Conservation (phyloP, 2,888 invertebrate genomes). For the Tiliacea citrago region DNA sequence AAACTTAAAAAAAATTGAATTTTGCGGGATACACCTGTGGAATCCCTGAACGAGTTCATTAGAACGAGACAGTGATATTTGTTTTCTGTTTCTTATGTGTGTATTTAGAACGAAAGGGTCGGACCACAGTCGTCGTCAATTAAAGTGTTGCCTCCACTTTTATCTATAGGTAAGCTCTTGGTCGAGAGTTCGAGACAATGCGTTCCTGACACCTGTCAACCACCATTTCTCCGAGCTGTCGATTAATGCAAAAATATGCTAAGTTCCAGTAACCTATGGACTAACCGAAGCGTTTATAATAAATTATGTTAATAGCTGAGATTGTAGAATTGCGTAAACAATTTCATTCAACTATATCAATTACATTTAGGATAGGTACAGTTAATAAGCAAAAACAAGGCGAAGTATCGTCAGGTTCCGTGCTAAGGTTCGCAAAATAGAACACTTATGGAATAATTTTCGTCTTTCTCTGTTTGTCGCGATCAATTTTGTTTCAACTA, state of each 20-base stretch:
- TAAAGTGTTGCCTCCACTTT: too few species aligned
- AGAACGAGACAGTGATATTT: too few species aligned
- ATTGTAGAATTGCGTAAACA: conserved; percentile 5
- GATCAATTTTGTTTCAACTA: background rate
- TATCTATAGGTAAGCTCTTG: too few species aligned
- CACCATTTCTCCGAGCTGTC: too few species aligned
- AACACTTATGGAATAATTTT: background rate
- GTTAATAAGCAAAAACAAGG: background rate
- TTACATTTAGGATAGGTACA: background rate
- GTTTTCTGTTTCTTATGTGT: too few species aligned
- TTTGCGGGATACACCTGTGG: too few species aligned
- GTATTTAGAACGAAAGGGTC: too few species aligned
- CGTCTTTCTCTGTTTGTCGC: background rate
- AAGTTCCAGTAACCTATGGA: conserved; percentile 18
- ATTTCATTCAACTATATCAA: conserved; percentile 9
- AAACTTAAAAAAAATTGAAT: too few species aligned
- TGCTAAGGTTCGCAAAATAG: conserved; percentile 1
- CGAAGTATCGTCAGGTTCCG: background rate
- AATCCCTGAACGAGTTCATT: too few species aligned
- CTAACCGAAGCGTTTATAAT: conserved; percentile 20
- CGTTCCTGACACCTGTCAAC: too few species aligned
- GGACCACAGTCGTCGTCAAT: too few species aligned
- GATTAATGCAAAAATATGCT: background rate
- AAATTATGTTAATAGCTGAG: conserved; percentile 6
- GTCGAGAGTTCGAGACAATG: too few species aligned